A percentile compares a stretch with the other conserved stretches of the same genome.
These are phyloP conservation scores for Melanerpes formicivorus DNA, from an alignment of 2,113 vertebrate genomes.

Conservation along the genomic window DNA sequence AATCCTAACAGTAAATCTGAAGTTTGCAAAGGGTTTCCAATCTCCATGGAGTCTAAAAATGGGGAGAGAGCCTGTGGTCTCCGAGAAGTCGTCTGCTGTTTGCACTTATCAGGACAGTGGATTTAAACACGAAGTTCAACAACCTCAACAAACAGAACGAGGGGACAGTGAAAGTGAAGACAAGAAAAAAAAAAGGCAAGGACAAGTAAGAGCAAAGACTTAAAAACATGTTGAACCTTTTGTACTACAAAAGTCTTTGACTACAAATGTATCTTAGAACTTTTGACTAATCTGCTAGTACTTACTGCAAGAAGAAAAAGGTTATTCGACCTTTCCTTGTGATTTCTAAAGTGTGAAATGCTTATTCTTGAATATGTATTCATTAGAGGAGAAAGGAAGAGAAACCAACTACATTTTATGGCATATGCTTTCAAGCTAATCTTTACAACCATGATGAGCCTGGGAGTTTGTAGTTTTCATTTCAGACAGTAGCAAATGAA, in stretches of 20 bases:
- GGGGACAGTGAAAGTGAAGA: not conserved
- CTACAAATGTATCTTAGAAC: not conserved
- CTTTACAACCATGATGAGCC: not conserved
- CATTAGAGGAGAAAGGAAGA: not conserved
- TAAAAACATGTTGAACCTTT: not conserved
- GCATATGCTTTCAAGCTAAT: not conserved
- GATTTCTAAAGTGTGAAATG: not conserved
- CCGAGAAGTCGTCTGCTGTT: not conserved
- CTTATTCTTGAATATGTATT: slow-evolving; percentile 7
- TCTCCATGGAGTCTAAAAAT: not conserved
- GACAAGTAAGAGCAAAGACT: not conserved
- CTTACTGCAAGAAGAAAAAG: not conserved
- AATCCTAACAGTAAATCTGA: not conserved
- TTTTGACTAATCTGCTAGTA: not conserved
- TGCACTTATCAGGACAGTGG: fast-evolving
- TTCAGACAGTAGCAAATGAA: slow-evolving; percentile 10
- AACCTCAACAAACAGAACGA: not conserved
- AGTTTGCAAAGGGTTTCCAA: not conserved
- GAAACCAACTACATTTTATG: not conserved
- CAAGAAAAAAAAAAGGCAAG: not conserved
- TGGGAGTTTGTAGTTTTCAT: not conserved
- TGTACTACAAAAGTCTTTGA: not conserved
- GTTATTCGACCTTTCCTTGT: not conserved
- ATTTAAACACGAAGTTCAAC: not conserved
- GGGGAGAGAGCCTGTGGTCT: not conserved